A percentile compares a stretch with the other conserved stretches of the same genome.
Evolutionary conservation across 2,888 invertebrate genomes (phyloP).

Genomic region (Ormyrus labotus): DNA sequence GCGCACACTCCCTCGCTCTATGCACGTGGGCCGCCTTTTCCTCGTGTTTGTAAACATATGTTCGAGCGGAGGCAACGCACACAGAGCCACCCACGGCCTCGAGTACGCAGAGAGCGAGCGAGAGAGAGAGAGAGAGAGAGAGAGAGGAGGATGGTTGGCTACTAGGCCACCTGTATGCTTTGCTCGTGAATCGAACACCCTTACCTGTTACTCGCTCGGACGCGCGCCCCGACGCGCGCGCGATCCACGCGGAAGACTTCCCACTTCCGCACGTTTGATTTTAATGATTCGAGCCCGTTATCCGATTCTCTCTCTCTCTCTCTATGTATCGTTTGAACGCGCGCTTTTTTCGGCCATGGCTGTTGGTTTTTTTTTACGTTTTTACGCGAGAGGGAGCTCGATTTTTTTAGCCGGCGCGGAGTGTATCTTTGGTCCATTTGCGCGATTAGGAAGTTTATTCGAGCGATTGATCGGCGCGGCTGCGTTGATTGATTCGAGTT

Average conservation of each 20-base stretch:
- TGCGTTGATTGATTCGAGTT: no score
- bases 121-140: no score
- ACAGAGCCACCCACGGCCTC: not conserved
- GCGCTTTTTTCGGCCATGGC: not conserved
- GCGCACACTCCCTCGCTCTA: not conserved
- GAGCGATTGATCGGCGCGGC: no score
- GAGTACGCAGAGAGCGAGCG: no score
- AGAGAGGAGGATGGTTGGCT: slow-evolving; percentile 48
- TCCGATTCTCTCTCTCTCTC: slow-evolving; percentile 22
- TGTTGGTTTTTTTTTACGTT: no score
- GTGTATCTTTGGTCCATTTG: no score
- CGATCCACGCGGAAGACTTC: slow-evolving; percentile 40
- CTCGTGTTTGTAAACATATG: slow-evolving; percentile 45
- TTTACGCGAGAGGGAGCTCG: no score
- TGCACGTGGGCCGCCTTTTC: not conserved
- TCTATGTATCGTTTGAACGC: slow-evolving; percentile 23
- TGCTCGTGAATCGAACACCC: slow-evolving; percentile 69
- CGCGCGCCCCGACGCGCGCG: slow-evolving; percentile 7
- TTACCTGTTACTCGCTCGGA: slow-evolving; percentile 74
- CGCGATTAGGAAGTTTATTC: no score
- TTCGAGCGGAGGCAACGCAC: slow-evolving; percentile 6
- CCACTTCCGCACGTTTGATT: slow-evolving; percentile 44
- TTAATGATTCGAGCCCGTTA: slow-evolving; percentile 31
- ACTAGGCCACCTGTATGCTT: slow-evolving; percentile 75
- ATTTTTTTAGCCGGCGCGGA: no score